phyloP scores from a whole-genome alignment of 2,113 vertebrate genomes.

The Rutilus rutilus region DNA sequence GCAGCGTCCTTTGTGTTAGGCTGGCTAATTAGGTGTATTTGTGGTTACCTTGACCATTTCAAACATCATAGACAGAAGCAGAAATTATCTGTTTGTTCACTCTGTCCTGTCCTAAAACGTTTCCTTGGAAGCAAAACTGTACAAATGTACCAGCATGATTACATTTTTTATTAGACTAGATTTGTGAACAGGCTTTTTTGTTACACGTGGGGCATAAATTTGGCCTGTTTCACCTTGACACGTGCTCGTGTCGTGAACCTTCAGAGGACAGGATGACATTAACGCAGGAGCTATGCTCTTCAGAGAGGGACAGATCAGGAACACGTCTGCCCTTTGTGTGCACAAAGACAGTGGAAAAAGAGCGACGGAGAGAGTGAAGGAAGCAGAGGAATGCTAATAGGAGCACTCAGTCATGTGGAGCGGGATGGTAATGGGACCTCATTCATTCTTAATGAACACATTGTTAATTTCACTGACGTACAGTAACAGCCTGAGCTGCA shows the following conservation, averaged over 20 bases:
- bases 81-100: not conserved
- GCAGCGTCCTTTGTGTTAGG: not conserved
- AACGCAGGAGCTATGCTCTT: conserved; percentile 22
- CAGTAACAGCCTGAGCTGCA: conserved; percentile 29
- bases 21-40: not conserved
- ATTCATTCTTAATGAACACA: conserved; percentile 61
- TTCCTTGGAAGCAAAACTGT: not conserved
- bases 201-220: not conserved
- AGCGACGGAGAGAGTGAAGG: conserved; percentile 27
- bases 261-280: conserved; percentile 3
- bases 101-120: not conserved
- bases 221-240: conserved; percentile 33
- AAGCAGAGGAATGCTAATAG: conserved; percentile 54
- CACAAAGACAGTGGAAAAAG: not conserved
- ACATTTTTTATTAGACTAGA: not conserved
- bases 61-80: not conserved
- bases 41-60: not conserved
- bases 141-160: not conserved
- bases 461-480: conserved; percentile 57
- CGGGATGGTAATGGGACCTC: conserved; percentile 44
- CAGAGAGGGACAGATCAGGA: conserved; percentile 8
- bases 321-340: conserved; percentile 30
- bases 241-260: conserved; percentile 19
- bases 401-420: conserved; percentile 53
- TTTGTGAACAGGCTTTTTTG: not conserved